Percentiles rank a stretch among this genome's conserved stretches.
Evolutionary conservation across 2,797 vertebrate species (phyloP).

Genomic region (Ceyx erithaca): DNA sequence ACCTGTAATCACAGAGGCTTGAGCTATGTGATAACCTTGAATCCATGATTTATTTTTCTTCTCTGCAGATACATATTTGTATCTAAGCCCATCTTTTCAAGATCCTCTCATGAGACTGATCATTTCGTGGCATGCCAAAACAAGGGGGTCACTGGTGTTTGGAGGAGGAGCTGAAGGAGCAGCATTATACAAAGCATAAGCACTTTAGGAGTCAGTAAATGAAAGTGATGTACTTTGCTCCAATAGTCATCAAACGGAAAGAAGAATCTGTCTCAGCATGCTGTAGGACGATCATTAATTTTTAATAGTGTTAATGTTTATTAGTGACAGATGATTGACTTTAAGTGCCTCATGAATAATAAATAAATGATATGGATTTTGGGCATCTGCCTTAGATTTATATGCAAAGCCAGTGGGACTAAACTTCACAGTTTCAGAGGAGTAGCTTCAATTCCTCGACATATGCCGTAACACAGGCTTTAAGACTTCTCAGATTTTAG

Average conservation of each 20-base stretch:
- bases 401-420: slow-evolving; percentile 57
- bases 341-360: slow-evolving; percentile 77
- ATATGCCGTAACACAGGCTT: neutral
- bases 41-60: neutral
- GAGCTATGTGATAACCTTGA: neutral
- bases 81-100: slow-evolving; percentile 18
- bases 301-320: slow-evolving; percentile 80
- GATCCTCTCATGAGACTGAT: neutral
- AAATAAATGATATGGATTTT: slow-evolving; percentile 69
- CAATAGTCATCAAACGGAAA: slow-evolving; percentile 66
- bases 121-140: slow-evolving; percentile 31
- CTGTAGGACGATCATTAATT: slow-evolving; percentile 72
- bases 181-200: neutral
- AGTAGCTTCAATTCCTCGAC: neutral
- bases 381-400: slow-evolving; percentile 61
- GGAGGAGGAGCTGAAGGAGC: neutral
- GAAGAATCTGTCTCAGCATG: slow-evolving; percentile 64
- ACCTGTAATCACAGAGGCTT: neutral
- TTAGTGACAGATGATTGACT: slow-evolving; percentile 77
- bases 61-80: neutral
- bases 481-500: slow-evolving; percentile 39
- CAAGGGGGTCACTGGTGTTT: slow-evolving; percentile 5
- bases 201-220: slow-evolving; percentile 3
- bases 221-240: slow-evolving; percentile 51
- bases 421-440: slow-evolving; percentile 39